These are phyloP conservation scores for Menura novaehollandiae DNA, from an alignment of 2,113 vertebrate genomes.

Conservation along the genomic window DNA sequence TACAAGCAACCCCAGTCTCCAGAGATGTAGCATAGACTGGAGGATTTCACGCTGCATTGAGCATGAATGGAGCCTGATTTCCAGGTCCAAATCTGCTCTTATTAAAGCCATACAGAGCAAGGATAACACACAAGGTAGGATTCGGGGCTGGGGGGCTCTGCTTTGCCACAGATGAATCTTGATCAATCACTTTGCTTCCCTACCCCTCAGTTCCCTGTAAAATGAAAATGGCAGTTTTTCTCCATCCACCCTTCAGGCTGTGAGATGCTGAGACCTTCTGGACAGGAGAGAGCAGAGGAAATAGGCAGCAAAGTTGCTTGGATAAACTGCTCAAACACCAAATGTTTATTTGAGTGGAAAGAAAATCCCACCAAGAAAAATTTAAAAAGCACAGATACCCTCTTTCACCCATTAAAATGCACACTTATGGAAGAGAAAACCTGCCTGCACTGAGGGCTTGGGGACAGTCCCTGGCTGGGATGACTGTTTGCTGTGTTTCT, in stretches of 20 bases:
- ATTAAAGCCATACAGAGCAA: not conserved
- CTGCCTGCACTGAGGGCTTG: not conserved
- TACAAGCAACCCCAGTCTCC: not conserved
- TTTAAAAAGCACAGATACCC: not conserved
- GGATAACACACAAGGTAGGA: not conserved
- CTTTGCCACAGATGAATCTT: not conserved
- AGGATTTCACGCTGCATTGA: slow-evolving; percentile 17
- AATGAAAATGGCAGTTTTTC: not conserved
- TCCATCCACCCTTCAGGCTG: not conserved
- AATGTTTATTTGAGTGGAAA: not conserved
- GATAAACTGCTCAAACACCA: not conserved
- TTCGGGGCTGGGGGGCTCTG: not conserved
- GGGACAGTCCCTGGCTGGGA: not conserved
- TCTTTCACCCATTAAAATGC: not conserved
- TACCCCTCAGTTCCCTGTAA: not conserved
- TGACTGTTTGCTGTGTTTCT: not conserved
- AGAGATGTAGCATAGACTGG: not conserved
- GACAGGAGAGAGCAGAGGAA: not conserved
- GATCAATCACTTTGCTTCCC: not conserved
- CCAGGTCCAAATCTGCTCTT: not conserved
- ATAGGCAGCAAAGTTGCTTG: not conserved
- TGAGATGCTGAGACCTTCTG: not conserved
- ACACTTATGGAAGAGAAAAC: not conserved
- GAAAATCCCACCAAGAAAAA: not conserved
- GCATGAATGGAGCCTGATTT: not conserved